Percentiles rank a stretch among this genome's conserved stretches.
These are phyloP conservation scores for Anabas testudineus DNA, from an alignment of 2,797 vertebrate genomes.

Conservation along the genomic window DNA sequence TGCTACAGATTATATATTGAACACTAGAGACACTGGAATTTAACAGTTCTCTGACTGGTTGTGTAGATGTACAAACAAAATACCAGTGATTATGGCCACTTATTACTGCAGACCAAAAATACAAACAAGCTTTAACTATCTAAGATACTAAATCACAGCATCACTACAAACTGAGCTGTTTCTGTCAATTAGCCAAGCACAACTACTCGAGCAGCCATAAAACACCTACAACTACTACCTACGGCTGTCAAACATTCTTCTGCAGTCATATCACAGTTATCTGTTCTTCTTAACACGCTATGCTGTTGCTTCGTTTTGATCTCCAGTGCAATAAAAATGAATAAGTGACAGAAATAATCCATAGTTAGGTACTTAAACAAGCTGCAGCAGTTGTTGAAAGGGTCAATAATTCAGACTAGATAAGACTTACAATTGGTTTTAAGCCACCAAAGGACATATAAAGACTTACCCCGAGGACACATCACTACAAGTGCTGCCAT, in stretches of 20 bases:
- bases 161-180: conserved; percentile 43
- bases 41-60: neutral
- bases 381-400: conserved; percentile 39
- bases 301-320: conserved; percentile 44
- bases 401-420: conserved; percentile 50
- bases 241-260: conserved; percentile 45
- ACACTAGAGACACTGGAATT: neutral
- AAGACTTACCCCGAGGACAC: conserved; percentile 44
- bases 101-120: neutral
- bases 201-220: conserved; percentile 53
- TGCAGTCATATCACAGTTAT: conserved; percentile 20
- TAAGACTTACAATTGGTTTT: conserved; percentile 52
- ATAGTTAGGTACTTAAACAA: conserved; percentile 21
- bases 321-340: conserved; percentile 53
- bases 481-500: conserved; percentile 30
- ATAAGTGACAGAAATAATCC: conserved; percentile 48
- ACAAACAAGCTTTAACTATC: conserved; percentile 7
- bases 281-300: conserved; percentile 35
- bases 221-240: conserved; percentile 25
- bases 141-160: conserved; percentile 26
- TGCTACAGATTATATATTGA: too few species aligned
- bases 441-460: conserved; percentile 26
- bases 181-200: conserved; percentile 63
- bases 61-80: neutral
- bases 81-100: neutral